A percentile compares a stretch with the other conserved stretches of the same genome.
Evolutionary conservation across 1,140 invertebrate species (phyloP).

Genomic region (Leptinotarsa defecta): DNA sequence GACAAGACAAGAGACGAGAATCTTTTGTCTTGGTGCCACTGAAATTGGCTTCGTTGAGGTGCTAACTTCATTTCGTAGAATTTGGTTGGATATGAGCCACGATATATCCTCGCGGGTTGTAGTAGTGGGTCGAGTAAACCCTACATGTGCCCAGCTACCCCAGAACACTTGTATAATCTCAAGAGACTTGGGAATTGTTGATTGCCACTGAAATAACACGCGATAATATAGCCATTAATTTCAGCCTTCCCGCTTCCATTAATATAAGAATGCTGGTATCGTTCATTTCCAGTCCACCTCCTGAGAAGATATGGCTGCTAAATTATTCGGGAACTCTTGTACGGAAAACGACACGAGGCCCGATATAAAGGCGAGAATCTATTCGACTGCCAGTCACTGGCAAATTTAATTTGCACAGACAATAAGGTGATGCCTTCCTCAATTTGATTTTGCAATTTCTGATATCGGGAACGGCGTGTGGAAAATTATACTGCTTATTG

Average conservation of each 20-base stretch:
- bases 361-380: constrained; percentile 8
- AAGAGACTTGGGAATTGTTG: too few relatives aligned
- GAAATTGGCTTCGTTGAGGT: too few relatives aligned
- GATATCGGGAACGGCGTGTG: constrained; percentile 25
- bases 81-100: too few relatives aligned
- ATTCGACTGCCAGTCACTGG: constrained; percentile 17
- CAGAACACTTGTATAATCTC: too few relatives aligned
- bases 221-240: not conserved
- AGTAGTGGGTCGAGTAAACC: too few relatives aligned
- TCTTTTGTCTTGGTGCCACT: too few relatives aligned
- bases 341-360: not conserved
- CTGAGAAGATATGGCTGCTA: not conserved
- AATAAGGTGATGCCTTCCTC: constrained; percentile 23
- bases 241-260: not conserved
- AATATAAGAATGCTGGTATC: not conserved
- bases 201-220: too few relatives aligned
- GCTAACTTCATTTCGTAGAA: too few relatives aligned
- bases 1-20: too few relatives aligned
- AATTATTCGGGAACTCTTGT: constrained; percentile 8
- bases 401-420: constrained; percentile 30
- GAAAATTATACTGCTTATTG: constrained; percentile 25
- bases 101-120: too few relatives aligned
- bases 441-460: constrained; percentile 29
- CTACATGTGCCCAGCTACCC: too few relatives aligned
- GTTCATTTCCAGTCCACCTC: not conserved